Conservation (phyloP, 1,140 invertebrate species). For the Cotesia typhae region DNA sequence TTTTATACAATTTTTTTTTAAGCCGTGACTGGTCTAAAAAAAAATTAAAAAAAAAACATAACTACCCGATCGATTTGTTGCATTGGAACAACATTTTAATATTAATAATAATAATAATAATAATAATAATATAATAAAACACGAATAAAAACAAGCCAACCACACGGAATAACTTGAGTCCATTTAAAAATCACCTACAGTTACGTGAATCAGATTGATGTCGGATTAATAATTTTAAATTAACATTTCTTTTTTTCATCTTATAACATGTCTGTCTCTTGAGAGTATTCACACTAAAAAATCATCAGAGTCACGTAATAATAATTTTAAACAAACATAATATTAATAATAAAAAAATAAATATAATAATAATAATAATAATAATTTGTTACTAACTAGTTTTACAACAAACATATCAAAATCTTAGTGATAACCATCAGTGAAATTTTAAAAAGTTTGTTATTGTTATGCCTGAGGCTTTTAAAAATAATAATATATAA, state of each 20-base stretch:
- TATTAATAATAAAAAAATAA: no score
- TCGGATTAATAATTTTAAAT: no score
- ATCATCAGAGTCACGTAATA: background rate
- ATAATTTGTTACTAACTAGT: constrained; percentile 41
- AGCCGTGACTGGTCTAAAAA: constrained; percentile 20
- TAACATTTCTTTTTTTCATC: no score
- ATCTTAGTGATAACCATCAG: no score
- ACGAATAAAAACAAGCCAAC: constrained; percentile 33
- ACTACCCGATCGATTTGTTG: constrained; percentile 10
- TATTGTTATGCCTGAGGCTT: no score
- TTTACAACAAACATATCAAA: constrained; percentile 49
- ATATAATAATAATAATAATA: constrained; percentile 39
- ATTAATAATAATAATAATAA: constrained; percentile 14
- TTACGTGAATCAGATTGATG: constrained; percentile 1
- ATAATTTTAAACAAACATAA: constrained; percentile 14
- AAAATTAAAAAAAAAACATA: constrained; percentile 21
- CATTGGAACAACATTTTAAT: constrained; percentile 11
- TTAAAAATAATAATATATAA: no score
- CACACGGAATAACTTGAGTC: constrained; percentile 40
- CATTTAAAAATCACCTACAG: constrained; percentile 26
- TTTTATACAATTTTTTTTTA: constrained; percentile 44
- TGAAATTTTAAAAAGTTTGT: no score
- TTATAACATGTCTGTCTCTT: no score
- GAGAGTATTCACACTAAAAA: no score
- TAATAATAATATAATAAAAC: no score